Base-by-base conservation (phyloP, 2,888 invertebrate species). In the Pandemis corylana region DNA sequence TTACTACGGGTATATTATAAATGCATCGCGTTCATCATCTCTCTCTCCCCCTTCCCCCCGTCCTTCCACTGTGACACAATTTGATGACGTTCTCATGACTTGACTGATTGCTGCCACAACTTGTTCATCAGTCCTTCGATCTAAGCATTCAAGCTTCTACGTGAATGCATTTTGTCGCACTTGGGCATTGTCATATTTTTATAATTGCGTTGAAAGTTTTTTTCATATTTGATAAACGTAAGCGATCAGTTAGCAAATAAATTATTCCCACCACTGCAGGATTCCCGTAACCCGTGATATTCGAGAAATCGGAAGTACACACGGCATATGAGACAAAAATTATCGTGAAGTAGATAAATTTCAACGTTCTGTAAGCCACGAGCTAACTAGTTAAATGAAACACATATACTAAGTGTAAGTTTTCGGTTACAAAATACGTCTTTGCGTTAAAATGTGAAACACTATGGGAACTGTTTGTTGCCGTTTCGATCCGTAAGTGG, bases 101-200 rank as follows among this genome's bases (percentile, higher is more conserved):
- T 79, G 78, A 78, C 77, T 76, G 76, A 76, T 77, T 62, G 74
- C 64, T 68, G 44, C 51, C 53, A 65, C 76, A 77, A 78, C 78
- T 77, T 77, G 76, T 77, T 77, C 66, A 12, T 77, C 66, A 12
- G 72, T 77, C 78, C 77, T 79, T 77, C 78, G 70, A 72, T 46
- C 70, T 77, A 78, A 72, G 71, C 77, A 74, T 68, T 79, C 76
- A 69, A 72, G 78, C 70, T 76, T 76, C 75, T 76, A 78, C 77
- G 77, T 73, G 77, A 78, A 77, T 77, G 75, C 67, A 70, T 78
- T 78, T 77, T 56, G 68, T 65, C 64, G 76, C 56, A 70, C 61
- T 70, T 62, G 71, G 71, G 66, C 72, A 73, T 73, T 69, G 73
- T 73, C 59, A 65, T 74, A 74, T 46, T 74, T 44, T 51, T 59